Conservation (phyloP, 2,113 vertebrate species). For the Thunnus thynnus region DNA sequence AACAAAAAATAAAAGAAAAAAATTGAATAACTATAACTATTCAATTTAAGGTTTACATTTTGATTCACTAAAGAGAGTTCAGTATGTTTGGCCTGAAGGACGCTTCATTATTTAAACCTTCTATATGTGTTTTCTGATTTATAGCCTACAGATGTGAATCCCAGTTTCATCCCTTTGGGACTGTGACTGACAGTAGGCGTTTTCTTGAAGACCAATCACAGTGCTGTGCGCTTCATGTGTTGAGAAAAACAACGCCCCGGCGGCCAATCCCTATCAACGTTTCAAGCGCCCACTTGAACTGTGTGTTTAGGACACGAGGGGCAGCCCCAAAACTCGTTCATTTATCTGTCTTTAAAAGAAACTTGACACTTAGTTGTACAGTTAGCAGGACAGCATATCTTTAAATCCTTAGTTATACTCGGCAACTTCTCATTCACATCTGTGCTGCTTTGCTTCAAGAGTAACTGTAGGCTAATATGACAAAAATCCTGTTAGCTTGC, state of each 20-base stretch:
- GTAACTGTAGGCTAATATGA: constrained; percentile 80
- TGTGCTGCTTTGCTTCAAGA: neutral
- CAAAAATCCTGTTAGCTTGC: constrained; percentile 88
- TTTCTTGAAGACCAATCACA: constrained; percentile 28
- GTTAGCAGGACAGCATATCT: neutral
- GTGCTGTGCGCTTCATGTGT: neutral
- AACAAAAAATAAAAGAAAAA: too few species aligned
- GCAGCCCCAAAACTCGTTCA: neutral
- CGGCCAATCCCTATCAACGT: constrained; percentile 29
- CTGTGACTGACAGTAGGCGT: constrained; percentile 1
- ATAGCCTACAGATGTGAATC: neutral
- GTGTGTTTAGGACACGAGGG: neutral
- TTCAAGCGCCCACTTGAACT: neutral
- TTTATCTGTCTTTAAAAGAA: neutral
- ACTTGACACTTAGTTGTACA: neutral
- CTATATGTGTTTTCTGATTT: too few species aligned
- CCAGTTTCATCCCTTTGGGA: neutral
- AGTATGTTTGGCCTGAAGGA: neutral
- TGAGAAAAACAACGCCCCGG: constrained; percentile 24
- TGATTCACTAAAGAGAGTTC: neutral
- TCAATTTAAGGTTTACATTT: neutral
- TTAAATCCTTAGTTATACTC: neutral
- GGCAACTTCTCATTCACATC: neutral
- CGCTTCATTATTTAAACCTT: neutral
- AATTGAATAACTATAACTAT: neutral